phyloP scores from a whole-genome alignment of 2,888 invertebrate species.

The Parelbella ahira region DNA sequence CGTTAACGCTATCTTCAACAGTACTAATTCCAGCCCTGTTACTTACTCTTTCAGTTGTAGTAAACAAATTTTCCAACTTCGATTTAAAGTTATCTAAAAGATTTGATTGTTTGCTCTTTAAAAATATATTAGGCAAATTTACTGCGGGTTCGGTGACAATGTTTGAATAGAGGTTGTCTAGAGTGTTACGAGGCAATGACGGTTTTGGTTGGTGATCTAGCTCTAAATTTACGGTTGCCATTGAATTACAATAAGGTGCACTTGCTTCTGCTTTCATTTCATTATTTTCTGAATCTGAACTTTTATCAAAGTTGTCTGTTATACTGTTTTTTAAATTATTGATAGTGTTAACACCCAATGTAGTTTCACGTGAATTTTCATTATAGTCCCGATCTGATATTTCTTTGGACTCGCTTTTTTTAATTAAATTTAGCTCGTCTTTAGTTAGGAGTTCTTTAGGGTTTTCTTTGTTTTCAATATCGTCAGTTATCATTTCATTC shows the following conservation, averaged over 20 bases:
- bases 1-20: conserved; percentile 30
- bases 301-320: neutral
- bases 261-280: conserved; percentile 50
- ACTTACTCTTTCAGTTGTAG: conserved; percentile 2
- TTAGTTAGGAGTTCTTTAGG: too few relatives aligned
- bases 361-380: neutral
- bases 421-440: too few relatives aligned
- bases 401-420: neutral
- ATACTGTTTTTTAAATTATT: neutral
- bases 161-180: neutral
- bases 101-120: conserved; percentile 3
- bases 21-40: too few relatives aligned
- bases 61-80: conserved; percentile 8
- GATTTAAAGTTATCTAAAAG: conserved; percentile 10
- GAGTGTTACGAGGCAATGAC: neutral
- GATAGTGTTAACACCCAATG: too few relatives aligned
- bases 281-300: conserved; percentile 18
- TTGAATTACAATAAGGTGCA: conserved; percentile 34
- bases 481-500: neutral
- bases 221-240: neutral
- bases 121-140: neutral
- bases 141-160: neutral
- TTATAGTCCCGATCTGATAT: neutral
- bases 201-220: neutral
- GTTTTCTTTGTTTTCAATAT: neutral